These are phyloP conservation scores for Sarcophaga variegata DNA, from an alignment of 2,888 invertebrate species.

Conservation along the genomic window DNA sequence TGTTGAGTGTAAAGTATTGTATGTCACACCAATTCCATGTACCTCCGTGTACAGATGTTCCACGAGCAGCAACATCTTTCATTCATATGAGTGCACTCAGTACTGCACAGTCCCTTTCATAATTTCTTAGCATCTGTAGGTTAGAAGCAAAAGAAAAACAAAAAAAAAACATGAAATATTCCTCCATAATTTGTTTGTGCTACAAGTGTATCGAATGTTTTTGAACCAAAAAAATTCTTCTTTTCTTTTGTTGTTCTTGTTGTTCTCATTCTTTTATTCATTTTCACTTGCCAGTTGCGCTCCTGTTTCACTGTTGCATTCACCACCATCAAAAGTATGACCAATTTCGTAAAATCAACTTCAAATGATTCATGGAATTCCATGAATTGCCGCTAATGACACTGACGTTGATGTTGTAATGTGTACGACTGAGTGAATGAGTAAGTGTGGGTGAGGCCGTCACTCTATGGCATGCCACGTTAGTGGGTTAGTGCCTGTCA, in stretches of 20 bases:
- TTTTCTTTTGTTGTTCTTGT: conserved; percentile 12
- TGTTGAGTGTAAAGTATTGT: conserved; percentile 60
- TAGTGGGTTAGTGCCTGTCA: conserved; percentile 1
- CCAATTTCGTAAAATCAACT: conserved; percentile 20
- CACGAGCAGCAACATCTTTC: background rate
- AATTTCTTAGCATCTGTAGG: background rate
- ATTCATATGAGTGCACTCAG: background rate
- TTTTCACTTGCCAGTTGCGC: background rate
- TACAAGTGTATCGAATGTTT: conserved; percentile 67
- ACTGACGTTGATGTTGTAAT: conserved; percentile 23
- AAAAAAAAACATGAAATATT: background rate
- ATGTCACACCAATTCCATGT: conserved; percentile 41
- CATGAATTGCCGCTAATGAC: conserved; percentile 13
- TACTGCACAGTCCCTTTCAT: background rate
- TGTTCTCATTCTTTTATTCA: conserved; percentile 1
- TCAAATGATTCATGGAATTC: conserved; percentile 57
- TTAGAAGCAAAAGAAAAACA: too few relatives aligned
- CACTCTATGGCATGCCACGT: background rate
- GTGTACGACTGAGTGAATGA: background rate
- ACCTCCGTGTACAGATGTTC: conserved; percentile 53
- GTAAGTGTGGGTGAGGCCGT: conserved; percentile 22
- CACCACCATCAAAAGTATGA: background rate
- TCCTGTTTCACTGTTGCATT: conserved; percentile 6
- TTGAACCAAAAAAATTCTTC: conserved; percentile 37
- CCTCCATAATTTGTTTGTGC: conserved; percentile 3